Evolutionary conservation across 2,113 vertebrate species (phyloP).

Genomic region (Ochotona princeps): DNA sequence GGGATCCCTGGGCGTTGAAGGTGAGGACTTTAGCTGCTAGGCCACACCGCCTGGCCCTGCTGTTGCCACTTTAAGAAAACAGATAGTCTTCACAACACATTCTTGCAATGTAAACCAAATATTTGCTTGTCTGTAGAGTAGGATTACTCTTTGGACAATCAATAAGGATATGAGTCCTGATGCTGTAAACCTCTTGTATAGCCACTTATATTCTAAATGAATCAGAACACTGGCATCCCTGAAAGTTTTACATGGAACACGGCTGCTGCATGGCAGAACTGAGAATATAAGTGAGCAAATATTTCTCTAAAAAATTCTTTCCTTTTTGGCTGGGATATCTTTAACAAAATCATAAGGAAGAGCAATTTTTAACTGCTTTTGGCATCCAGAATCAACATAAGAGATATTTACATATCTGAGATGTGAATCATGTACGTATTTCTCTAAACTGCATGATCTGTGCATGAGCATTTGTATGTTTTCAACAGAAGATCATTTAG

Average conservation of each 20-base stretch:
- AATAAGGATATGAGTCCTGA: background rate
- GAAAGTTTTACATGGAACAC: background rate
- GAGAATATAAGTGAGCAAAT: constrained; percentile 1
- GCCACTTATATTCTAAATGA: constrained; percentile 21
- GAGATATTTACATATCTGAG: background rate
- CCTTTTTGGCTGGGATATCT: background rate
- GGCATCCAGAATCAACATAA: background rate
- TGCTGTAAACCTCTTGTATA: background rate
- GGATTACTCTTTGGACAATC: background rate
- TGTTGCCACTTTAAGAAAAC: constrained; percentile 53
- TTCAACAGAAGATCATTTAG: background rate
- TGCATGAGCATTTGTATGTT: background rate
- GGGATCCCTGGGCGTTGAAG: no score
- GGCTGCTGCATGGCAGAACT: background rate
- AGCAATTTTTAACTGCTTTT: background rate
- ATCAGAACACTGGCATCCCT: background rate
- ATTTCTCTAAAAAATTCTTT: background rate
- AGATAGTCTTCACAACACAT: background rate
- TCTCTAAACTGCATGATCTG: background rate
- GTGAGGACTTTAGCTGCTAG: no score
- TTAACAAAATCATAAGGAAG: background rate
- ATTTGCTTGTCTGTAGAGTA: background rate
- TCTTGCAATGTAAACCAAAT: constrained; percentile 43
- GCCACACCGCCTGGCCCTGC: no score
- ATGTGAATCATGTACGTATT: background rate